These are phyloP conservation scores for Phasia obesa DNA, from an alignment of 2,888 invertebrate genomes.

Conservation along the genomic window DNA sequence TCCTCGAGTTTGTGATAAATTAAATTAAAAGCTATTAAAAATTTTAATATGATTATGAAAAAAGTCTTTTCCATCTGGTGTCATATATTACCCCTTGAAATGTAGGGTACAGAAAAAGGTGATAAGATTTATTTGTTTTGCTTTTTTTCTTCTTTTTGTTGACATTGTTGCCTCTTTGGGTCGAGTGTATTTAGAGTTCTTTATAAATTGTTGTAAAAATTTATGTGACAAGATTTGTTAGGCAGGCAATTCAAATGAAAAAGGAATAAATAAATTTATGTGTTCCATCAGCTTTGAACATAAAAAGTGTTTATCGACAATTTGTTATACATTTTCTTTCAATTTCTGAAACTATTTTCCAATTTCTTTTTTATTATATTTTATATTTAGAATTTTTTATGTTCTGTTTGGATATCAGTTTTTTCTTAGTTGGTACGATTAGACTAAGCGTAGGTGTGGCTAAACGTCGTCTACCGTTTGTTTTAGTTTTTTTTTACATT, in stretches of 20 bases:
- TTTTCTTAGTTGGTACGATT: constrained; percentile 43
- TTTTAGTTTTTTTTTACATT: constrained; percentile 7
- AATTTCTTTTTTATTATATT: constrained; percentile 34
- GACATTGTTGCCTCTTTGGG: constrained; percentile 6
- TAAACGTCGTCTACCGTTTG: constrained; percentile 69
- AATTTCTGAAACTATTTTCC: constrained; percentile 43
- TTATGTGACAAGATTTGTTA: constrained; percentile 66
- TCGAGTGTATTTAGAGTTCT: constrained; percentile 26
- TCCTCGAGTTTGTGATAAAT: too few relatives aligned
- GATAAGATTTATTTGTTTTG: not conserved
- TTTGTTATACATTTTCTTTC: constrained; percentile 50
- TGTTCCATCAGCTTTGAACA: constrained; percentile 47
- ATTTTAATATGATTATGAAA: too few relatives aligned
- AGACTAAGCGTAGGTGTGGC: constrained; percentile 66
- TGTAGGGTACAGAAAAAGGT: constrained; percentile 12
- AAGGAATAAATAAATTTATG: constrained; percentile 58
- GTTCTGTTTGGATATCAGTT: constrained; percentile 5
- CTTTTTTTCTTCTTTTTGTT: not conserved
- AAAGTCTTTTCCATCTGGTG: not conserved
- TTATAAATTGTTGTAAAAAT: constrained; percentile 59
- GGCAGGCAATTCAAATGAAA: constrained; percentile 42
- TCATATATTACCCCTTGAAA: not conserved
- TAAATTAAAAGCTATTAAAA: too few relatives aligned
- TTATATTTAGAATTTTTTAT: constrained; percentile 13
- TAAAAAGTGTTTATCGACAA: constrained; percentile 44